phyloP scores from a whole-genome alignment of 92 coral and sea anemone species.

The Palythoa grandis region DNA sequence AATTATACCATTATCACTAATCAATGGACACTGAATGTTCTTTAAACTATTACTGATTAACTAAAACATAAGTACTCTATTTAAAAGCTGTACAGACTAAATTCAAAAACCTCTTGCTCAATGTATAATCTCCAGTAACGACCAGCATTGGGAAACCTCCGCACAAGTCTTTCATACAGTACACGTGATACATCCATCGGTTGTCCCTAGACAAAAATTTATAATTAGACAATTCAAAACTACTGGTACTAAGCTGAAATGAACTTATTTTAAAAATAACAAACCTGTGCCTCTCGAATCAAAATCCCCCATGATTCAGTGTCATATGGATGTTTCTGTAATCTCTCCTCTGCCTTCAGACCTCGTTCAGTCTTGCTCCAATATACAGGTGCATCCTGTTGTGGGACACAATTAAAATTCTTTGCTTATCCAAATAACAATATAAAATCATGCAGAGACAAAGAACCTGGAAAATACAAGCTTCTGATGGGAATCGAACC shows the following conservation, averaged over 20 bases:
- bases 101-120: constrained; percentile 99
- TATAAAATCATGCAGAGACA: too few species aligned
- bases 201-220: constrained; percentile 53
- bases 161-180: constrained; percentile 92
- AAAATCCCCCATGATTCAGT: constrained; percentile 98
- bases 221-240: not conserved
- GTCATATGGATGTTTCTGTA: constrained; percentile 93
- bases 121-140: constrained; percentile 99
- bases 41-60: constrained; percentile 16
- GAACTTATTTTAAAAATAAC: not conserved
- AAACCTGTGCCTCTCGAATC: constrained; percentile 98
- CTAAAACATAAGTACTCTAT: not conserved
- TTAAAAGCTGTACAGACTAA: constrained; percentile 48
- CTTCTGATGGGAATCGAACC: too few species aligned
- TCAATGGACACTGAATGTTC: not conserved
- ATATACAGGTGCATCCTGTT: constrained; percentile 63
- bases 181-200: constrained; percentile 82
- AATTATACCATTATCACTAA: not conserved
- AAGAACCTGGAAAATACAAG: too few species aligned
- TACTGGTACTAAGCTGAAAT: not conserved
- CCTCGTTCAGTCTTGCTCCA: constrained; percentile 98
- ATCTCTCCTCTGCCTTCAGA: constrained; percentile 87
- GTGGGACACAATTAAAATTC: not conserved
- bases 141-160: constrained; percentile 92
- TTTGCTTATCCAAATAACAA: not conserved